Conservation (phyloP, 2,888 invertebrate genomes). For the Hylaea fasciaria region DNA sequence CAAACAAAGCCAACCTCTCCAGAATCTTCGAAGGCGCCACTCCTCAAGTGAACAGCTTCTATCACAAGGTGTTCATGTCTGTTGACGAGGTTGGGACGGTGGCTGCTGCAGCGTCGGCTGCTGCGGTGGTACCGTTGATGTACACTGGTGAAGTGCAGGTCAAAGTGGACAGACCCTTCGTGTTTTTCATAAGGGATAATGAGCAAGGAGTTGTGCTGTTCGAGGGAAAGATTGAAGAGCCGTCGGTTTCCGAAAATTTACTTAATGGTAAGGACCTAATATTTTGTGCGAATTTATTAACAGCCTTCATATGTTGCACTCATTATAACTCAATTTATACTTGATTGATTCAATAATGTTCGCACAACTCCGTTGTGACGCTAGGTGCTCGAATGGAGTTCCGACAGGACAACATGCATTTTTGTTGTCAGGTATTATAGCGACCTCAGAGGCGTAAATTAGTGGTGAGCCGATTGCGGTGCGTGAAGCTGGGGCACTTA, state of each 20-base stretch:
- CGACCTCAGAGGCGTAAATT: too few species aligned
- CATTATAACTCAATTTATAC: too few species aligned
- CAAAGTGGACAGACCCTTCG: slow-evolving; percentile 86
- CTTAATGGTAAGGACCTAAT: slow-evolving; percentile 3
- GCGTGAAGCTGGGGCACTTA: too few species aligned
- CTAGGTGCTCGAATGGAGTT: too few species aligned
- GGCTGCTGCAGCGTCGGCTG: slow-evolving; percentile 86
- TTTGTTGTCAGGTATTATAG: too few species aligned
- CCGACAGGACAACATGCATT: too few species aligned
- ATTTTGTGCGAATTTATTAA: background rate
- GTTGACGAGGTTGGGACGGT: slow-evolving; percentile 88
- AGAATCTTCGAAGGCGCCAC: slow-evolving; percentile 76
- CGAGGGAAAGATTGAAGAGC: slow-evolving; percentile 85
- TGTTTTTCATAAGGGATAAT: slow-evolving; percentile 87
- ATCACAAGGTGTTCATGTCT: slow-evolving; percentile 87
- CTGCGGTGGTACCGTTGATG: slow-evolving; percentile 86
- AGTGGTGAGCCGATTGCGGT: too few species aligned
- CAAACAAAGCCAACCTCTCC: slow-evolving; percentile 82
- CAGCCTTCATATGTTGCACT: too few species aligned
- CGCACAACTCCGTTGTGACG: too few species aligned
- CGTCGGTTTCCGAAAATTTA: slow-evolving; percentile 52
- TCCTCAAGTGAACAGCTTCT: slow-evolving; percentile 80
- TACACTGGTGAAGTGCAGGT: slow-evolving; percentile 77
- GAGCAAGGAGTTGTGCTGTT: slow-evolving; percentile 84
- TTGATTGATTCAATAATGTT: too few species aligned